phyloP scores from a whole-genome alignment of 2,113 vertebrate species.

The Aspiorhynchus laticeps region DNA sequence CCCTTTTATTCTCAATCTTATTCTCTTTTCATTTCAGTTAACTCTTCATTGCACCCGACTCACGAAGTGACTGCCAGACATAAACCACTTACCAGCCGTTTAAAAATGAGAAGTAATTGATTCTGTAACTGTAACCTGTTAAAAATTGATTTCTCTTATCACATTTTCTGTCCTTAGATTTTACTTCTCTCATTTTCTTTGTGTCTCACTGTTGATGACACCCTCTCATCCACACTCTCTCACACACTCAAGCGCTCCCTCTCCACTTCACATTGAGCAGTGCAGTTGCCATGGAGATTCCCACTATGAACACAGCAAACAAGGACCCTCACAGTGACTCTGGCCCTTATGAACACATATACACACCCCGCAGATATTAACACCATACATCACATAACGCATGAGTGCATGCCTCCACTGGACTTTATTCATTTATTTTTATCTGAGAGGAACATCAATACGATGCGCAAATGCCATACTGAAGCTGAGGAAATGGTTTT shows the following conservation, averaged over 20 bases:
- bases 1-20: constrained; percentile 51
- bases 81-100: constrained; percentile 3
- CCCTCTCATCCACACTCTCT: constrained; percentile 47
- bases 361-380: constrained; percentile 33
- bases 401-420: not conserved
- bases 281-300: constrained; percentile 74
- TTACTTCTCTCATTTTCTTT: constrained; percentile 15
- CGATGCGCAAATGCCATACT: not conserved
- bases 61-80: not conserved
- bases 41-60: constrained; percentile 53
- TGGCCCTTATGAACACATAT: constrained; percentile 56
- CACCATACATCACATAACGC: constrained; percentile 23
- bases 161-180: not conserved
- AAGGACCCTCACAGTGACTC: constrained; percentile 71
- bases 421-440: constrained; percentile 13
- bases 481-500: not conserved
- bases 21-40: constrained; percentile 62
- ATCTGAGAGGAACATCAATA: not conserved
- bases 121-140: not conserved
- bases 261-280: constrained; percentile 75
- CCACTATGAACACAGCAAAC: constrained; percentile 72
- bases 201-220: constrained; percentile 49
- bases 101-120: not conserved
- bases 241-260: constrained; percentile 58
- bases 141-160: not conserved